A percentile compares a stretch with the other conserved stretches of the same genome.
phyloP scores from a whole-genome alignment of 92 coral and sea anemone genomes.

The Porites evermanni region DNA sequence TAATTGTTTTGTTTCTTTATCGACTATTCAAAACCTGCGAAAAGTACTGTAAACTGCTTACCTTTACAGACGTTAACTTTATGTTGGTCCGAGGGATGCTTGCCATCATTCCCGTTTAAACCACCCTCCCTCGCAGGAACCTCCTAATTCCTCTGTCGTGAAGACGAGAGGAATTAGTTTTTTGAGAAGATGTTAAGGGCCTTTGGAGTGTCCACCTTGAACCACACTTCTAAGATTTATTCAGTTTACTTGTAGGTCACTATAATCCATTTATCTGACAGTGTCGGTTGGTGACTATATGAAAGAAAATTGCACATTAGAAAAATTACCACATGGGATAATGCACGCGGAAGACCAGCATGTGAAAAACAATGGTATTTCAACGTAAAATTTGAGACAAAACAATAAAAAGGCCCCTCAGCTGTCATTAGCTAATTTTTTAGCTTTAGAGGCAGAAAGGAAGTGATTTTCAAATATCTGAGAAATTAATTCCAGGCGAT shows the following conservation, averaged over 20 bases:
- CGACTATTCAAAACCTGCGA: too few relatives aligned
- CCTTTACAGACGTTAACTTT: slow-evolving; percentile 32
- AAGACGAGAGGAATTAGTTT: slow-evolving; percentile 50
- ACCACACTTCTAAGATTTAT: slow-evolving; percentile 22
- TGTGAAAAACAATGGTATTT: slow-evolving; percentile 1
- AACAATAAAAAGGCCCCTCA: background rate
- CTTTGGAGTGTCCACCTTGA: slow-evolving; percentile 39
- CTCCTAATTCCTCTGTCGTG: slow-evolving; percentile 25
- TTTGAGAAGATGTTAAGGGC: slow-evolving; percentile 35
- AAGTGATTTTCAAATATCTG: background rate
- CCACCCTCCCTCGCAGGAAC: slow-evolving; percentile 20
- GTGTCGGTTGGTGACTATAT: background rate
- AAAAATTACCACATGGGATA: background rate
- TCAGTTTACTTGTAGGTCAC: slow-evolving; percentile 27
- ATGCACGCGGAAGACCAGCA: background rate
- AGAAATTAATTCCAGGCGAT: too few relatives aligned
- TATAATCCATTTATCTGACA: slow-evolving; percentile 21
- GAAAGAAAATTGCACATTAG: background rate
- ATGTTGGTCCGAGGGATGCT: slow-evolving; percentile 14
- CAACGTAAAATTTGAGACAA: background rate
- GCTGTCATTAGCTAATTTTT: background rate
- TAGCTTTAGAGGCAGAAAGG: background rate
- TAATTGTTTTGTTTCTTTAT: too few relatives aligned
- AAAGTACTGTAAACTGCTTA: background rate
- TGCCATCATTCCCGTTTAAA: slow-evolving; percentile 7